Evolutionary conservation across 2,113 vertebrate genomes (phyloP).

Genomic region (Odobenus rosmarus): DNA sequence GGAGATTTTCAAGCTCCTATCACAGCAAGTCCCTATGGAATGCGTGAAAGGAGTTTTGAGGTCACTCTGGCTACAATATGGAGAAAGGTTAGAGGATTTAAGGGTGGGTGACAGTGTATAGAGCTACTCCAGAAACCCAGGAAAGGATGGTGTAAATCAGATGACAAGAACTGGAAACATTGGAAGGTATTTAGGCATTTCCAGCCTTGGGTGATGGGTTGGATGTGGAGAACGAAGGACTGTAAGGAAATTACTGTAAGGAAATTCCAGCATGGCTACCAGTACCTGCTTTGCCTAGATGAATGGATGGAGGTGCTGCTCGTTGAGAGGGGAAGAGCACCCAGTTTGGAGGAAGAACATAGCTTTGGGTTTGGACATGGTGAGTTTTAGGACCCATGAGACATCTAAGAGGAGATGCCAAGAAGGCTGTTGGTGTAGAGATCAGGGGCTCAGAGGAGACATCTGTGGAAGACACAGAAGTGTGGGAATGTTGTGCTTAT

Average conservation of each 20-base stretch:
- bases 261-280: neutral
- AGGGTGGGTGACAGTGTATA: neutral
- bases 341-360: neutral
- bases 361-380: neutral
- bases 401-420: neutral
- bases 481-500: neutral
- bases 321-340: neutral
- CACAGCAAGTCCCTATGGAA: neutral
- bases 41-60: neutral
- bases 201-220: neutral
- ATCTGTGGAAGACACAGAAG: neutral
- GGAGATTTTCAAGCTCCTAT: neutral
- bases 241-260: no score
- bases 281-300: neutral
- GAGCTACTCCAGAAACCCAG: neutral
- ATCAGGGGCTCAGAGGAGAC: neutral
- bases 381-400: neutral
- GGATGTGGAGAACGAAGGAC: neutral
- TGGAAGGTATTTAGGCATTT: neutral
- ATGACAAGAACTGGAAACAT: neutral
- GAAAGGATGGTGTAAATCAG: neutral
- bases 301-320: neutral
- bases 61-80: neutral
- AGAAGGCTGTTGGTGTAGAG: neutral
- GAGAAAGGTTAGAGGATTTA: neutral